Conservation (phyloP, 2,113 vertebrate species). For the Acinonyx jubatus region DNA sequence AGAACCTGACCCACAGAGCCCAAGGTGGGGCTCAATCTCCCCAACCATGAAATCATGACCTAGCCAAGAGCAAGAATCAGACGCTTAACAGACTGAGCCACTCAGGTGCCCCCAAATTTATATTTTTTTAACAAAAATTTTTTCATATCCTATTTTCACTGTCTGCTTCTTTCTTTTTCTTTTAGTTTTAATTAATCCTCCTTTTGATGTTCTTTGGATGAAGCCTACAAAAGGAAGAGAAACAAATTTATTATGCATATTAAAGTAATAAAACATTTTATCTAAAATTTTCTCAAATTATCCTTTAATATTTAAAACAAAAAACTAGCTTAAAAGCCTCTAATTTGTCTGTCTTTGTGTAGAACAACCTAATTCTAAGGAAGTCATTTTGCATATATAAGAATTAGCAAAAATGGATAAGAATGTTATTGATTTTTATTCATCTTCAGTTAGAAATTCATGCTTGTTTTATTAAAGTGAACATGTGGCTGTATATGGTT, state of each 20-base stretch:
- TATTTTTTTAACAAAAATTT: constrained; percentile 61
- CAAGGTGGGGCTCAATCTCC: no score
- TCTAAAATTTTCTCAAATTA: constrained; percentile 9
- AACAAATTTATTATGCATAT: neutral
- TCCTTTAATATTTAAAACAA: neutral
- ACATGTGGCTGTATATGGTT: neutral
- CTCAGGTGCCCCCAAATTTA: neutral
- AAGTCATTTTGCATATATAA: constrained; percentile 17
- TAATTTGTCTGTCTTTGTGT: neutral
- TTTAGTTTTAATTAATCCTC: constrained; percentile 78
- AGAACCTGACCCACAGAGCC: no score
- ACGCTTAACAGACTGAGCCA: no score
- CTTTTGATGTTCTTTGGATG: constrained; percentile 53
- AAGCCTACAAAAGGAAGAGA: constrained; percentile 79
- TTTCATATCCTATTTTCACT: neutral
- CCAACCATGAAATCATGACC: no score
- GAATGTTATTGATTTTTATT: neutral
- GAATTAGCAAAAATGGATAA: constrained; percentile 19
- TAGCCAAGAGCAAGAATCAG: no score
- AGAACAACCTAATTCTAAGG: neutral
- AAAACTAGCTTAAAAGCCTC: neutral
- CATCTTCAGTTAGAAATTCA: neutral
- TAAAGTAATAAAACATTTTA: neutral
- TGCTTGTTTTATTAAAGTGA: neutral
- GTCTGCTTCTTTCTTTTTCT: constrained; percentile 80